phyloP scores from a whole-genome alignment of 2,797 vertebrate species.

The Paratrypauchen microcephalus region DNA sequence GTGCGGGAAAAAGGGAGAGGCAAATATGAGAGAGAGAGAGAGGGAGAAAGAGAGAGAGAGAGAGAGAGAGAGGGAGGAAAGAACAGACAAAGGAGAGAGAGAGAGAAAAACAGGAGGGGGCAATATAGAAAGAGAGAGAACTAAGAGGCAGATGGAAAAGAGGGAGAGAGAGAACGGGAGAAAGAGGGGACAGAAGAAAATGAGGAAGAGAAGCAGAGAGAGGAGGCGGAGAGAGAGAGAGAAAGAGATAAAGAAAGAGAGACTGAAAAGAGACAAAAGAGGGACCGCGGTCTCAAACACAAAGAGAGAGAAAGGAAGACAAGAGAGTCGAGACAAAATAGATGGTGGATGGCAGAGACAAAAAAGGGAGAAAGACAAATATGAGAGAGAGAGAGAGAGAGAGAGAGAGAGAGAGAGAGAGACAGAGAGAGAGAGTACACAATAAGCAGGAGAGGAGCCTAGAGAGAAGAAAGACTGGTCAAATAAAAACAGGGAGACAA shows the following conservation, averaged over 20 bases:
- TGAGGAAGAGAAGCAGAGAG: neutral
- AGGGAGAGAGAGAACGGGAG: neutral
- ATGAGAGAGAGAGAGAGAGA: no score
- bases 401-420: conserved; percentile 17
- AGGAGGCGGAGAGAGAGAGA: neutral
- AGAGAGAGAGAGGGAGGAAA: neutral
- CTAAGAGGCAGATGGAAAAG: neutral
- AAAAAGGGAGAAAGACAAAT: neutral
- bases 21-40: no score
- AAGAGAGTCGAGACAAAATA: neutral
- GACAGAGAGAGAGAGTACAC: conserved; percentile 29
- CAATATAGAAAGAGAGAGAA: neutral
- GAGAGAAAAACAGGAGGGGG: neutral
- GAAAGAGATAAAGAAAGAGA: neutral
- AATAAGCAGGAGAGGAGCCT: no score
- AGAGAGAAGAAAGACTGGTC: neutral
- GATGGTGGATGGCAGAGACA: neutral
- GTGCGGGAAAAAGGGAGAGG: no score
- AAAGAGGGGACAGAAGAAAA: neutral
- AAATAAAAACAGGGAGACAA: conserved; percentile 50
- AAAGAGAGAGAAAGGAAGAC: neutral
- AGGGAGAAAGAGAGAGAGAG: no score
- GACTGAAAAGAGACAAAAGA: neutral
- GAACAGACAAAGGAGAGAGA: conserved; percentile 3
- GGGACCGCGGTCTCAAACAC: no score